A percentile compares a stretch with the other conserved stretches of the same genome.
Conservation (phyloP, 2,113 vertebrate genomes). For the Neodon shergylaensis region DNA sequence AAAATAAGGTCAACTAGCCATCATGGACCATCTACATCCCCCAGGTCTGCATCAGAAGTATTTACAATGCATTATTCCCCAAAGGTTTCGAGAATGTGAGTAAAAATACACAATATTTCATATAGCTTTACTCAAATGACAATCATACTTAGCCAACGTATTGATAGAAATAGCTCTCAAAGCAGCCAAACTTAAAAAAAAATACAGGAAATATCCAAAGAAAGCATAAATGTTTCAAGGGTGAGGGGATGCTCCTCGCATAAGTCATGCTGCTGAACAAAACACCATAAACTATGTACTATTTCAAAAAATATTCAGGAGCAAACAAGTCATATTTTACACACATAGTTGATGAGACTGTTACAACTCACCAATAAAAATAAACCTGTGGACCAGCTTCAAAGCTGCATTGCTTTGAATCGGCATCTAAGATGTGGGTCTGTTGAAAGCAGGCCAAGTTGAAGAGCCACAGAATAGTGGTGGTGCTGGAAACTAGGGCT, state of each 20-base stretch:
- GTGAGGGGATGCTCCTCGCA: background rate
- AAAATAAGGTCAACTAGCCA: constrained; percentile 39
- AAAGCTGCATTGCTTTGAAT: constrained; percentile 54
- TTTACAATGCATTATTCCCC: constrained; percentile 48
- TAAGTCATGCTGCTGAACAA: constrained; percentile 47
- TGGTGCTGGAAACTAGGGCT: constrained; percentile 82
- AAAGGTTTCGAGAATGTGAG: constrained; percentile 53
- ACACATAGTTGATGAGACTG: constrained; percentile 17
- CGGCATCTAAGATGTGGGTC: constrained; percentile 73
- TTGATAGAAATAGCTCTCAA: constrained; percentile 50
- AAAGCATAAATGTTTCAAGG: background rate
- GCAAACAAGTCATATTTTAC: constrained; percentile 63
- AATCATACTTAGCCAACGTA: constrained; percentile 55
- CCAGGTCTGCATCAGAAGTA: constrained; percentile 54
- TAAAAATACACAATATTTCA: constrained; percentile 55
- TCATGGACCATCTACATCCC: constrained; percentile 43
- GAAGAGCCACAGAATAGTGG: constrained; percentile 72
- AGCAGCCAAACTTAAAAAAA: constrained; percentile 39
- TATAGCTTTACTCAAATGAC: constrained; percentile 61
- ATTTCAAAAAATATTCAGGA: constrained; percentile 58
- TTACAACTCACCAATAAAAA: constrained; percentile 65
- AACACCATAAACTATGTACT: constrained; percentile 6
- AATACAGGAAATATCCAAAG: constrained; percentile 41
- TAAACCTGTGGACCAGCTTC: constrained; percentile 70
- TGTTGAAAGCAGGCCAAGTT: constrained; percentile 81